A percentile compares a stretch with the other conserved stretches of the same genome.
These are phyloP conservation scores for Musca domestica DNA, from an alignment of 1,140 invertebrate species.

Conservation along the genomic window DNA sequence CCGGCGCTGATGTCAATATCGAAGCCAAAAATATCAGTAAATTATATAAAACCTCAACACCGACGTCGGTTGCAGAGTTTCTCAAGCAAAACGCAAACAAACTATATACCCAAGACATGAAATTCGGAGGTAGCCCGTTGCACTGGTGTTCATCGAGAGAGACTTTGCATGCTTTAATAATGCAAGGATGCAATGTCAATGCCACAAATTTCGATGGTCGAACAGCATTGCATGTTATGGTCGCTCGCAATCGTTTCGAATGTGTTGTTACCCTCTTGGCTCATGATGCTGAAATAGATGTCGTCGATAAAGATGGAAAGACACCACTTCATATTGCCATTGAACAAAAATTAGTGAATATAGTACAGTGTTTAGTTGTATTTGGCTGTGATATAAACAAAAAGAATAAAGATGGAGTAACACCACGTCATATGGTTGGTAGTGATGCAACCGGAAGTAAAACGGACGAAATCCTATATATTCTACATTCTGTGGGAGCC, in stretches of 20 bases:
- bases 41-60: slow-evolving; percentile 44
- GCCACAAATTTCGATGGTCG: slow-evolving; percentile 76
- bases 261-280: slow-evolving; percentile 79
- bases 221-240: slow-evolving; percentile 87
- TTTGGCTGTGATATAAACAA: slow-evolving; percentile 86
- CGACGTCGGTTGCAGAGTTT: slow-evolving; percentile 65
- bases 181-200: slow-evolving; percentile 82
- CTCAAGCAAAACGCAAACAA: slow-evolving; percentile 65
- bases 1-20: slow-evolving; percentile 85
- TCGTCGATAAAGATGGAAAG: slow-evolving; percentile 75
- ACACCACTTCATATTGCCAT: slow-evolving; percentile 77
- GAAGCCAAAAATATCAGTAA: slow-evolving; percentile 56
- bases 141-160: slow-evolving; percentile 85
- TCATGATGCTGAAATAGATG: slow-evolving; percentile 64
- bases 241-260: slow-evolving; percentile 65
- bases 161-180: slow-evolving; percentile 76
- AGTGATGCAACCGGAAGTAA: slow-evolving; percentile 57
- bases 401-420: slow-evolving; percentile 68
- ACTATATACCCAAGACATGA: slow-evolving; percentile 77
- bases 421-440: slow-evolving; percentile 74
- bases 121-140: slow-evolving; percentile 84
- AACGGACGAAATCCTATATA: slow-evolving; percentile 74
- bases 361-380: slow-evolving; percentile 80
- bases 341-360: slow-evolving; percentile 61
- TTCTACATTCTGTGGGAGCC: slow-evolving; percentile 83